Base-by-base conservation (phyloP, 2,797 vertebrate genomes). In the Parauchenoglanis punctatus region DNA sequence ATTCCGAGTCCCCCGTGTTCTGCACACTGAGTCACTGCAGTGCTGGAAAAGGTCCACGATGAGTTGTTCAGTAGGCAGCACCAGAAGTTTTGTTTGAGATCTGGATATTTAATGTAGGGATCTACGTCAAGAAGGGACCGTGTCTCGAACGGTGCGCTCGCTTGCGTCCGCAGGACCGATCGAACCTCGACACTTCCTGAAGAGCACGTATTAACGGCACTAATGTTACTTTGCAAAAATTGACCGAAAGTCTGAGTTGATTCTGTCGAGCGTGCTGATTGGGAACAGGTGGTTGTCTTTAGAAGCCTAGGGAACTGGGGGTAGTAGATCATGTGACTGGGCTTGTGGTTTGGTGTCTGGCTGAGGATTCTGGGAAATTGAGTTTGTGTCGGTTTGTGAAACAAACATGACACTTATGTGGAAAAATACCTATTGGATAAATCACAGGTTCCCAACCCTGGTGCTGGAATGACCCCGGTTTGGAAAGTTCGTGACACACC, bases 1-100 rank as follows among this genome's bases (percentile, higher is more conserved):
- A 61, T 46, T 17, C 23, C 31, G 28, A 82, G 59, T 85, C 58
- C 72, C 17, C 11, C 10, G 72, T 72, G 67, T 54, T 83, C 56
- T 56, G 46, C 7, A 65, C 59, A 46, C 58, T 81, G 80, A 81
- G 25, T 76, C 73, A 81, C 6, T 86, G 76, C 85, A 58, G 63
- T 15, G 20, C 31, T 54, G 44, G 44, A 35, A 44, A 68, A 56
- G 46, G 46, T 68, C 28, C 61, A 65, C 11, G 44, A 63, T 28
- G 72, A 76, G 58, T 15, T 54, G 58, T 31, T 76, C 18, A 77
- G 70, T 75, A 75, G n/a, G 28, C 44, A 23, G 72, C 17, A 20
- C 25, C 56, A 61, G 35, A 52, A 31, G 46, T 84, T 68, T 83
- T 83, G 65, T 70, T 28, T 10, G 77, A 28, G 15, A 46, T 85